These are phyloP conservation scores for Gephyroberyx darwinii DNA, from an alignment of 2,797 vertebrate species.

Conservation along the genomic window DNA sequence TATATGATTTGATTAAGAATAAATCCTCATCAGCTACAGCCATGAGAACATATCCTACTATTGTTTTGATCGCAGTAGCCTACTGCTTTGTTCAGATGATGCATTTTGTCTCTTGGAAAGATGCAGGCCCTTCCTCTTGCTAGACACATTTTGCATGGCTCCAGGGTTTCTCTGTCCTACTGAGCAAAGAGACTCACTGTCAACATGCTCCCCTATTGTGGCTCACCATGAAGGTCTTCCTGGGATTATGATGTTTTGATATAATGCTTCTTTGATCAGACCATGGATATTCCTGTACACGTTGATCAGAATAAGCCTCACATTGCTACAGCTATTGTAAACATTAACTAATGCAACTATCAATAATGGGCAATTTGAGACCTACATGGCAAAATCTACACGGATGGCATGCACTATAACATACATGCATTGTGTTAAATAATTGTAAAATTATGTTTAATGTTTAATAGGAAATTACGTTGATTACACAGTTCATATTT, in stretches of 20 bases:
- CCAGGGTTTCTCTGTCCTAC: not conserved
- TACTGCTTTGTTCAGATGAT: not conserved
- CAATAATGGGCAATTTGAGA: conserved; percentile 14
- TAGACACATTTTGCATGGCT: conserved; percentile 1
- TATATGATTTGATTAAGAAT: too few species aligned
- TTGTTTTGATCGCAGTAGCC: not conserved
- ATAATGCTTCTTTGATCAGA: conserved; percentile 54
- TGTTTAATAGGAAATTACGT: not conserved
- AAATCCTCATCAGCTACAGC: not conserved
- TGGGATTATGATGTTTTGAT: conserved; percentile 64
- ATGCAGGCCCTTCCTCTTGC: not conserved
- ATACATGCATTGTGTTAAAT: not conserved
- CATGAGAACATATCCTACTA: not conserved
- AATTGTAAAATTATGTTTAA: not conserved
- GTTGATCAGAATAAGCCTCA: conserved; percentile 51
- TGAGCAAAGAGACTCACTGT: conserved; percentile 16
- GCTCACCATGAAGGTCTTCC: conserved; percentile 48
- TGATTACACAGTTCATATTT: too few species aligned
- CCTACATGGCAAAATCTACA: not conserved
- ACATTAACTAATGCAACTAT: conserved; percentile 3
- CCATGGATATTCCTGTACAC: conserved; percentile 21
- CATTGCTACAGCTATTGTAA: conserved; percentile 28
- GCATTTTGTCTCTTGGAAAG: not conserved
- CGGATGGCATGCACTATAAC: not conserved
- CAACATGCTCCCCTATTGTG: conserved; percentile 37